Evolutionary conservation across 2,888 invertebrate genomes (phyloP).

Genomic region (Pasiphila rectangulata): DNA sequence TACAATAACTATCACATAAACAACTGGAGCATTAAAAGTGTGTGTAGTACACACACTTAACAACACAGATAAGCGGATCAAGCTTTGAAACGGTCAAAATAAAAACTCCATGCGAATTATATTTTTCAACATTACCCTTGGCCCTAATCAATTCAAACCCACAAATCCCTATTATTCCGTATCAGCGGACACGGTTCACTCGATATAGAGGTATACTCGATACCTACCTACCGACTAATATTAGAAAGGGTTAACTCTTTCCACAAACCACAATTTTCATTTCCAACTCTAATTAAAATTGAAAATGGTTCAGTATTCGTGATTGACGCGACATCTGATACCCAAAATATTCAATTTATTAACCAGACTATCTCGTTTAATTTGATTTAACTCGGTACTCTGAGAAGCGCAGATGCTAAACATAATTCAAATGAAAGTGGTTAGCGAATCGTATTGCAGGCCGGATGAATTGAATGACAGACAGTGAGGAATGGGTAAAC

Average conservation of each 20-base stretch:
- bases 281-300: constrained; percentile 19
- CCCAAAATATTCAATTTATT: constrained; percentile 29
- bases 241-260: constrained; percentile 2
- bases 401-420: constrained; percentile 32
- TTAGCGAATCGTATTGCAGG: constrained; percentile 14
- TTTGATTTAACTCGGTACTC: constrained; percentile 29
- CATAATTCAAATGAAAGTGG: constrained; percentile 23
- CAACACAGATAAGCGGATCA: neutral
- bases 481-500: constrained; percentile 11
- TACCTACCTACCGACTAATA: neutral
- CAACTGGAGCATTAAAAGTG: no score
- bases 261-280: neutral
- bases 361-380: constrained; percentile 23
- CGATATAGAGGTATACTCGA: no score
- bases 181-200: neutral
- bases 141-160: neutral
- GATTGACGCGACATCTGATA: constrained; percentile 22
- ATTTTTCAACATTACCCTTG: neutral
- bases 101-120: neutral
- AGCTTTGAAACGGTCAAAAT: neutral
- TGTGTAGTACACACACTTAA: neutral
- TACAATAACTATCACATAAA: no score
- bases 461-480: constrained; percentile 9
- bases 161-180: neutral
- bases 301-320: constrained; percentile 1